Evolutionary conservation across 1,140 invertebrate species (phyloP).

Genomic region (Penaeus indicus): DNA sequence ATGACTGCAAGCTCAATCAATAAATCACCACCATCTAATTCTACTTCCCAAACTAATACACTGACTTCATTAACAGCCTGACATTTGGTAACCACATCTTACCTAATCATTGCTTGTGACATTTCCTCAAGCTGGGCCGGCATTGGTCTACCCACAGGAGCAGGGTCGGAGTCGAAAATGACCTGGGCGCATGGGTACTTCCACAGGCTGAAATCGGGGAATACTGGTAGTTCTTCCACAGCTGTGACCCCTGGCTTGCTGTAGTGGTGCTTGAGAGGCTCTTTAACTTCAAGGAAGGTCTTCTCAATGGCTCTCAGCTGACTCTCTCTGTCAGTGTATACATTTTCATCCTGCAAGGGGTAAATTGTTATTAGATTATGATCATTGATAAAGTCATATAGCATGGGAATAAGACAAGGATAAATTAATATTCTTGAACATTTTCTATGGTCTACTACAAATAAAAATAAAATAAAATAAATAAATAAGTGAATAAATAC

Average conservation of each 20-base stretch:
- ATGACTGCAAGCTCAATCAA: no score
- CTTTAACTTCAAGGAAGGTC: slow-evolving; percentile 94
- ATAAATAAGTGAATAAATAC: no score
- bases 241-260: slow-evolving; percentile 93
- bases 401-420: neutral
- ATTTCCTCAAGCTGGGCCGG: slow-evolving; percentile 94
- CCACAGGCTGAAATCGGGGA: slow-evolving; percentile 97
- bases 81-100: slow-evolving; percentile 46
- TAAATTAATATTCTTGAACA: no score
- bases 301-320: slow-evolving; percentile 98
- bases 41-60: neutral
- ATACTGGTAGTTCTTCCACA: slow-evolving; percentile 90
- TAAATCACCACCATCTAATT: neutral
- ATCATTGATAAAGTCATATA: neutral
- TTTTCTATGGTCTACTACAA: no score
- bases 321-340: slow-evolving; percentile 97
- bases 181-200: slow-evolving; percentile 98
- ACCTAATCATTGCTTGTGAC: slow-evolving; percentile 98
- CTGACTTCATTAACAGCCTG: neutral
- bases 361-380: neutral
- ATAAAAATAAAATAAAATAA: no score
- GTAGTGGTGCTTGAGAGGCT: slow-evolving; percentile 90
- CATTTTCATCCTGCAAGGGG: slow-evolving; percentile 81
- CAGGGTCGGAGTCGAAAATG: slow-evolving; percentile 98
- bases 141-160: slow-evolving; percentile 83